Evolutionary conservation across 2,888 invertebrate species (phyloP), one percentile per base, ranked within the genome.

Genomic region (Acanthosoma haemorrhoidale): DNA sequence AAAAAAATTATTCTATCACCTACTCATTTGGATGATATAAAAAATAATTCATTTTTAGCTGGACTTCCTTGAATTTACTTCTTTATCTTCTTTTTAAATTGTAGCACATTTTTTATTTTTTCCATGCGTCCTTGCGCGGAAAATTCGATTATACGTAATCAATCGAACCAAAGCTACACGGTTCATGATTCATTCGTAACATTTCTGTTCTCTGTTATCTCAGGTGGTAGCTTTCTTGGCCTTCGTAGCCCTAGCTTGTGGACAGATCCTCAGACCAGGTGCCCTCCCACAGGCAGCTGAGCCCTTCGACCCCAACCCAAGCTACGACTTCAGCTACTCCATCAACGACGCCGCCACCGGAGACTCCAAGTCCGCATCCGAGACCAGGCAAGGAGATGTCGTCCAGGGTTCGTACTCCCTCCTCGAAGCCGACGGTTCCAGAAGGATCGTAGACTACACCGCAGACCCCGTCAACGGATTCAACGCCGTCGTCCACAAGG

Each of bases 361-460:
- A 13, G 75, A 76, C 69, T 57, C 70, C 64, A 75, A 76, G 69
- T 70, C 69, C 3, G 74, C 74, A 67, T 71, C 69, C 38, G 76
- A 75, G 69, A 71, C 72, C 66, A 76, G 81, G 67, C 80, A 81
- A 69, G 81, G 81, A 3, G 81, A 81, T 73, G 78, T 78, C 71
- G 81, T 81, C 60, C 79, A 80, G 70, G 81, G 81, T 4, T 78
- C 80, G 74, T 81, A 81, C 77, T 80, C 79, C 34, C 70, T 76
- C 59, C 70, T 75, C 72, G 64, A 64, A 31, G 25, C 64, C 41
- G 64, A 64, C 29, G 74, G 75, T 58, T 61, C 73, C 58, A 64
- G 73, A 60, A 71, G 76, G n/a, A 71, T 74, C 15, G 76, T 76
- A 11, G 76, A 76, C 36, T 76, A 76, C 74, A 75, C 76, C 16